phyloP scores from a whole-genome alignment of 2,888 invertebrate species.

The Shargacucullia verbasci region DNA sequence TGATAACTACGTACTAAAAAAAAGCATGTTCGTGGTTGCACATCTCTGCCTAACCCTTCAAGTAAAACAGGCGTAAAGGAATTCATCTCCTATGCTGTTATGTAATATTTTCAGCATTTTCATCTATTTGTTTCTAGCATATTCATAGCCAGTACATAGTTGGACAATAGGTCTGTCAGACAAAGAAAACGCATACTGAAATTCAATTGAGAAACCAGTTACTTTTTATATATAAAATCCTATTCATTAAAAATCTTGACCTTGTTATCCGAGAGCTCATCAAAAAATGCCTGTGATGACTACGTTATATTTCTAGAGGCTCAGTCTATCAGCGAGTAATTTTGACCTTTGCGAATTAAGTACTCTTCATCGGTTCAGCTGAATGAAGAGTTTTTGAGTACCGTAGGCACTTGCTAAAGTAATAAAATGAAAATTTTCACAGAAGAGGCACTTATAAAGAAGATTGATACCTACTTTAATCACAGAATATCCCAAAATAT shows the following conservation, averaged over 20 bases:
- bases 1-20: no score
- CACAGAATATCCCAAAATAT: not conserved
- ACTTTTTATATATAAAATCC: no score
- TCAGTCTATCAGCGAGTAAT: constrained; percentile 5
- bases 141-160: no score
- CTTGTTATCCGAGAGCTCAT: constrained; percentile 4
- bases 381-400: constrained; percentile 22
- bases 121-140: no score
- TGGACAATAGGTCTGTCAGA: no score
- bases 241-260: constrained; percentile 10
- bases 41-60: no score
- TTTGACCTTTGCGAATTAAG: constrained; percentile 37
- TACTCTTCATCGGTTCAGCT: constrained; percentile 24
- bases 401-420: constrained; percentile 5
- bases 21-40: no score
- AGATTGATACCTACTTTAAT: not conserved
- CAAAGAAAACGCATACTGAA: no score
- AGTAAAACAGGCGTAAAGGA: no score
- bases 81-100: no score
- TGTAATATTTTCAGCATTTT: no score
- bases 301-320: constrained; percentile 6
- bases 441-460: not conserved
- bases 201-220: no score
- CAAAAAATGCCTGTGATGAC: constrained; percentile 10
- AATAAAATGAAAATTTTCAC: constrained; percentile 12